Base-by-base conservation (phyloP, 2,113 vertebrate species). In the Phainopepla nitens region DNA sequence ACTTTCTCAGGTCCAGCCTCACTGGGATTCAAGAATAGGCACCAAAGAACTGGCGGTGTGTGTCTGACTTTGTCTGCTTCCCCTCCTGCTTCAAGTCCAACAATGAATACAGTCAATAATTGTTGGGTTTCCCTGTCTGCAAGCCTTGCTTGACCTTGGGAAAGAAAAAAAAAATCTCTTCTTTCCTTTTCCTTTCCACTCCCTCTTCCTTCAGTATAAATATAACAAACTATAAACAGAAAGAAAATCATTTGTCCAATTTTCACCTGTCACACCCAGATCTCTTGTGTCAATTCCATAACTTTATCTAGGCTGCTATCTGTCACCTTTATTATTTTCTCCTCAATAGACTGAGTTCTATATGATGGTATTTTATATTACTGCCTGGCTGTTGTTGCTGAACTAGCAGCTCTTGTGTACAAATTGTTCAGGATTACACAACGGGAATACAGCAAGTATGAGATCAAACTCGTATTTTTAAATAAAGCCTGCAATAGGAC, bases 401-500 rank as follows among this genome's bases (percentile, higher is more conserved):
- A 90, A 68, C 16, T 72, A 93, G 47, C 28, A 79, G 57, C 41
- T 61, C 10, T 25, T 8, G 9, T 45, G 11, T 33, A 64, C n/a
- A 6, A 81, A 79, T 31, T 69, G 24, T 71, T 60, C 44, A 41
- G 39, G 5, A 22, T 47, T 71, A 71, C 49, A 24, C 10, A 79
- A 84, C 44, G 19, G n/a, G 20, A 91, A 90, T 56, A 45, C 0
- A 56, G 7, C 8, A 93, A 39, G 23, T 36, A 69, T 3, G 18
- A 89, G n/a, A 85, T 47, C 15, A 70, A 80, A 33, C 12, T 58
- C 0, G 0, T 1, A 0, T 7, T 88, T 90, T 82, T 36, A 68
- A 82, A 93, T 72, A 75, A 89, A 91, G 83, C 2, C 19, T 61
- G 17, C 9, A 72, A 31, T 12, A 15, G 11, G 19, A 70, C 5